Conservation (phyloP, 2,113 vertebrate species). For the Prinia subflava region DNA sequence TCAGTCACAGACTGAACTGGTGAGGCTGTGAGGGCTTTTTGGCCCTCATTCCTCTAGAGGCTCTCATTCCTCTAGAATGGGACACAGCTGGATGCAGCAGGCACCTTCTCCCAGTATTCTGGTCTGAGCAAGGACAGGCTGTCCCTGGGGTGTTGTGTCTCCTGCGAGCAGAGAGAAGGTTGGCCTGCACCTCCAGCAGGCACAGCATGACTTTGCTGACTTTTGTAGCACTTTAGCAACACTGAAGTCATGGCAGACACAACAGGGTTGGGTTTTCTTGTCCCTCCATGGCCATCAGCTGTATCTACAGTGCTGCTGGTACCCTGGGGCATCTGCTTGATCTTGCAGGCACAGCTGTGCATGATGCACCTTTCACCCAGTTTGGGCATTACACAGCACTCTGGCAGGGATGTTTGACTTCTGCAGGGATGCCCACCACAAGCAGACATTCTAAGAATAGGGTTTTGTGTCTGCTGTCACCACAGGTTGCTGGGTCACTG, state of each 20-base stretch:
- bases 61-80: not conserved
- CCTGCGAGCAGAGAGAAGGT: fast-evolving
- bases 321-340: not conserved
- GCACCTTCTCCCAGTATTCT: not conserved
- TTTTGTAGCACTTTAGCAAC: not conserved
- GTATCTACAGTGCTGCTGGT: not conserved
- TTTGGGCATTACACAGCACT: not conserved
- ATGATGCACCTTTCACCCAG: fast-evolving
- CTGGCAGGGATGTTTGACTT: not conserved
- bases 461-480: not conserved
- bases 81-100: not conserved
- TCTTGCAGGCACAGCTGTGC: not conserved
- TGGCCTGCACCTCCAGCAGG: not conserved
- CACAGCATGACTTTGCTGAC: not conserved
- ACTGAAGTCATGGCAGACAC: not conserved
- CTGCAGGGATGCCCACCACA: not conserved
- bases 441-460: not conserved
- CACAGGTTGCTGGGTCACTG: not conserved
- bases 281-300: not conserved
- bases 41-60: not conserved
- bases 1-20: not conserved
- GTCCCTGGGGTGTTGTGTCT: not conserved
- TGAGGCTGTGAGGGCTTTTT: not conserved
- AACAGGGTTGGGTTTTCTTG: not conserved
- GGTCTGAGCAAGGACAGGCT: fast-evolving